phyloP scores from a whole-genome alignment of 2,888 invertebrate genomes.

The Adelognathus sp. region DNA sequence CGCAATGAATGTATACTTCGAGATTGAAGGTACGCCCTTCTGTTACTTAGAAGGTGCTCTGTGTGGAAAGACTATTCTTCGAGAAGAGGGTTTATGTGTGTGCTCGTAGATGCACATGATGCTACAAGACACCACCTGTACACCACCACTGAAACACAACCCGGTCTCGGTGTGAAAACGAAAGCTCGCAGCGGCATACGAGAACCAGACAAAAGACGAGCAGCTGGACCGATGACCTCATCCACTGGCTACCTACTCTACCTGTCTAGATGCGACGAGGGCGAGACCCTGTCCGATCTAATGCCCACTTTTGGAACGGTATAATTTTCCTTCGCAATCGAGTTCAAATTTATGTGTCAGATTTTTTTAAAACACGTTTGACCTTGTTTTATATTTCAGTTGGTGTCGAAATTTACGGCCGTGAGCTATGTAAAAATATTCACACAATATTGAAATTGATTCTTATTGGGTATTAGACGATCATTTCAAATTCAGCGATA shows the following conservation, averaged over 20 bases:
- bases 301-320: not conserved
- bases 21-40: not conserved
- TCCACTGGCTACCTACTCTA: not conserved
- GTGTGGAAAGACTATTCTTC: not conserved
- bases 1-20: too few species aligned
- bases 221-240: conserved; percentile 66
- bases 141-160: not conserved
- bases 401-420: too few species aligned
- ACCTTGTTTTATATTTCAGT: too few species aligned
- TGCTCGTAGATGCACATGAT: not conserved
- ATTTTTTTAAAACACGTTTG: too few species aligned
- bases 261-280: not conserved
- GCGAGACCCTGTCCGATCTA: not conserved
- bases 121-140: not conserved
- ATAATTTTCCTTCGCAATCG: too few species aligned
- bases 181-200: not conserved
- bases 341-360: too few species aligned
- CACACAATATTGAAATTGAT: too few species aligned
- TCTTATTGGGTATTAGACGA: too few species aligned
- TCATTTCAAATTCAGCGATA: too few species aligned
- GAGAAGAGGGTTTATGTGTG: not conserved
- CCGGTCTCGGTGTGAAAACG: conserved; percentile 6
- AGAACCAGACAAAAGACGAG: conserved; percentile 56
- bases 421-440: too few species aligned
- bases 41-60: too few species aligned